Conservation (phyloP, 1,140 invertebrate species). For the Drosophila kepulauana region DNA sequence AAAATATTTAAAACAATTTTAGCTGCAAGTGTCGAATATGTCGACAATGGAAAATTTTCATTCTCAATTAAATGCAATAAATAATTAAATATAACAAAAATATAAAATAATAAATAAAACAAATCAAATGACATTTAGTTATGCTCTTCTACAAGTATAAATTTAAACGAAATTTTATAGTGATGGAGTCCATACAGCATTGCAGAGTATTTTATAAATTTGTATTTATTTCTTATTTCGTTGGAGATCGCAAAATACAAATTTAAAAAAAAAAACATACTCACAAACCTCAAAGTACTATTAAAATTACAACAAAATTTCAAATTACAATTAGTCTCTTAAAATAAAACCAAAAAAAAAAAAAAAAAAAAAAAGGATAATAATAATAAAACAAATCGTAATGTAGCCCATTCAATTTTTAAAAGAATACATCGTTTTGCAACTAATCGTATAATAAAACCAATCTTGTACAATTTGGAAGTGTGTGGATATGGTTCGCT, state of each 20-base stretch:
- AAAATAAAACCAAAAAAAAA: constrained; percentile 35
- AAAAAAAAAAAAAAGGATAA: constrained; percentile 15
- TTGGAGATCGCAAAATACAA: constrained; percentile 8
- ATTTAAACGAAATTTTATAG: constrained; percentile 76
- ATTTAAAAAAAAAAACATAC: not conserved
- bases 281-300: constrained; percentile 27
- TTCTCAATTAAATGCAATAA: constrained; percentile 49
- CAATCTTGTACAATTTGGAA: constrained; percentile 68
- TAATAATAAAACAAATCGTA: constrained; percentile 55
- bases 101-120: constrained; percentile 19
- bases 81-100: constrained; percentile 25
- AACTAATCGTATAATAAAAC: constrained; percentile 56
- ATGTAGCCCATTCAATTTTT: constrained; percentile 80
- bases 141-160: constrained; percentile 78
- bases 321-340: constrained; percentile 56
- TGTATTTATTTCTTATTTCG: constrained; percentile 55
- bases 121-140: constrained; percentile 68
- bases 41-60: constrained; percentile 24
- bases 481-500: not conserved
- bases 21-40: constrained; percentile 58
- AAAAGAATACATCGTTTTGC: constrained; percentile 65
- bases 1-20: constrained; percentile 82
- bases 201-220: constrained; percentile 69
- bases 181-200: constrained; percentile 49
- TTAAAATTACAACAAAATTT: constrained; percentile 34